Evolutionary conservation across 1,140 invertebrate species (phyloP), one percentile per base, ranked within the genome.

Genomic region (Drosophila kepulauana): DNA sequence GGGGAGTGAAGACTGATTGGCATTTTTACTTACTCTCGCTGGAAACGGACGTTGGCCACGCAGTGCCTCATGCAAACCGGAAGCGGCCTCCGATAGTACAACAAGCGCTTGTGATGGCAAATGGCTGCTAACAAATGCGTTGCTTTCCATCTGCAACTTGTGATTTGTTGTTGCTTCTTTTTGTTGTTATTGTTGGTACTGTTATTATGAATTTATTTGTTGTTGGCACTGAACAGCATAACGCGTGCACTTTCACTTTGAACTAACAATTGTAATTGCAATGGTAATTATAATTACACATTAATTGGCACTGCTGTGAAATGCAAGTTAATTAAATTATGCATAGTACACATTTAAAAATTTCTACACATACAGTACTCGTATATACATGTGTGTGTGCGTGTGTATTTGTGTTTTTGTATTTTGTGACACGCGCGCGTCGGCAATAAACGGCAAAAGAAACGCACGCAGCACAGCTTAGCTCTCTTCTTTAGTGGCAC

Each of bases 71-170:
- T 96, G 95, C 91, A 96, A 94, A 75, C 95, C 95, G 86, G 95
- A 95, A 88, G 95, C 95, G 71, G 95, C 94, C 93, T 96, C 96
- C 75, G 96, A 97, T 91, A 97, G 95, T 65, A 97, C 96, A 93
- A 97, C 96, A 92, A 97, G 93, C 90, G 95, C 95, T 75, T 96
- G 96, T 82, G 96, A 96, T 92, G 95, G 95, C 91, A 96, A 93
- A 92, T 96, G 95, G 78, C 87, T 92, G 81, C 81, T 91, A 74
- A 93, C 67, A 93, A 92, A 92, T 90, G 93, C 67, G 93, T 93
- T 92, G 81, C 82, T 92, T 91, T 92, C 91, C 91, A 92, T 92
- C 75, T 91, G 80, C 81, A 82, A 64, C 72, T 75, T 46, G 76
- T 76, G 56, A 64, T 69, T 72, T 25, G 54, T 48, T 64, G 41